phyloP scores from a whole-genome alignment of 2,797 vertebrate species.

The Esox lucius region DNA sequence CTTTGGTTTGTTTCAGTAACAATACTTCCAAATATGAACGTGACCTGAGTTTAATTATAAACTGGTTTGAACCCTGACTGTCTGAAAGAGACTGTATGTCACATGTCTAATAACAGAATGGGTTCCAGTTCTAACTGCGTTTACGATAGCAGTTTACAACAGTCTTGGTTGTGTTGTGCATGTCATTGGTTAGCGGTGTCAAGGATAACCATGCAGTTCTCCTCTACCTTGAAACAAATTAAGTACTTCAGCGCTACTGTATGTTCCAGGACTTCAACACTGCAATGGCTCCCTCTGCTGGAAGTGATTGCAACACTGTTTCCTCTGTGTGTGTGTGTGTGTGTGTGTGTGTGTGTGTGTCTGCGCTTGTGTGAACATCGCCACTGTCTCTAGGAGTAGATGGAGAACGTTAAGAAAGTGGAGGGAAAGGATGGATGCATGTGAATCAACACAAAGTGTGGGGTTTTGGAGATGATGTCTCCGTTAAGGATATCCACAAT shows the following conservation, averaged over 20 bases:
- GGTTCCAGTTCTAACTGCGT: no score
- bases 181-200: no score
- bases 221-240: not conserved
- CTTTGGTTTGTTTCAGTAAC: no score
- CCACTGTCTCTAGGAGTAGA: slow-evolving; percentile 55
- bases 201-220: no score
- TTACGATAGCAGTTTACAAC: no score
- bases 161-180: no score
- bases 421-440: slow-evolving; percentile 72
- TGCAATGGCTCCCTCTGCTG: slow-evolving; percentile 1
- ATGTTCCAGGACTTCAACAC: not conserved
- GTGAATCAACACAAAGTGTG: slow-evolving; percentile 87
- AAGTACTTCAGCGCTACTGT: not conserved
- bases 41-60: no score
- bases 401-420: slow-evolving; percentile 44
- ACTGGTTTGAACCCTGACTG: no score
- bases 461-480: slow-evolving; percentile 71
- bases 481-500: slow-evolving; percentile 68
- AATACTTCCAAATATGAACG: no score
- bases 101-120: no score
- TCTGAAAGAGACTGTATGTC: no score
- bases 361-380: not conserved
- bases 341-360: not conserved
- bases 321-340: not conserved
- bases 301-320: not conserved